These are phyloP conservation scores for Nephrotoma appendiculata DNA, from an alignment of 2,888 invertebrate genomes.

Conservation along the genomic window DNA sequence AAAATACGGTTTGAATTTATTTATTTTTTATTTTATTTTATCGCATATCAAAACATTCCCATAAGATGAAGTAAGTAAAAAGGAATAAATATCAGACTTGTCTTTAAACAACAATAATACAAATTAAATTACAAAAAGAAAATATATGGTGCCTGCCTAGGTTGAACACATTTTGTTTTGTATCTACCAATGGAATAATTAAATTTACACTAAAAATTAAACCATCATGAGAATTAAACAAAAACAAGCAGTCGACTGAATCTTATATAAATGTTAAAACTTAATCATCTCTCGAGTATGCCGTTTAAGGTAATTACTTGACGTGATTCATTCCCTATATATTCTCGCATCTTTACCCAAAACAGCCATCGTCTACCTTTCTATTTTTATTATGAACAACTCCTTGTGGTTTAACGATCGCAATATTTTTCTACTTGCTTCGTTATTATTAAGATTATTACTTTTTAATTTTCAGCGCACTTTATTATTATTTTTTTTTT, in stretches of 20 bases:
- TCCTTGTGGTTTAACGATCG: background rate
- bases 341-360: background rate
- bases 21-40: background rate
- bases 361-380: background rate
- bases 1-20: background rate
- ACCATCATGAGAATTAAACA: background rate
- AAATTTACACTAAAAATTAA: background rate
- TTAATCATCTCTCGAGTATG: background rate
- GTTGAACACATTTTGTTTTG: background rate
- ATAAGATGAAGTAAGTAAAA: background rate
- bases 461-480: background rate
- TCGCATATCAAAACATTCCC: background rate
- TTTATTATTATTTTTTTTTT: background rate
- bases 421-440: background rate
- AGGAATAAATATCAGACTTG: background rate
- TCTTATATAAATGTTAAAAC: background rate
- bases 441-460: background rate
- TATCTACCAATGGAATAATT: background rate
- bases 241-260: background rate
- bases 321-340: background rate
- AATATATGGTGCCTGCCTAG: background rate
- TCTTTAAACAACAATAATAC: background rate
- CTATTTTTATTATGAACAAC: background rate
- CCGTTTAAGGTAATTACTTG: background rate
- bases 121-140: background rate